A percentile compares a stretch with the other conserved stretches of the same genome.
These are phyloP conservation scores for Psittacula echo DNA, from an alignment of 2,797 vertebrate species.

Conservation along the genomic window DNA sequence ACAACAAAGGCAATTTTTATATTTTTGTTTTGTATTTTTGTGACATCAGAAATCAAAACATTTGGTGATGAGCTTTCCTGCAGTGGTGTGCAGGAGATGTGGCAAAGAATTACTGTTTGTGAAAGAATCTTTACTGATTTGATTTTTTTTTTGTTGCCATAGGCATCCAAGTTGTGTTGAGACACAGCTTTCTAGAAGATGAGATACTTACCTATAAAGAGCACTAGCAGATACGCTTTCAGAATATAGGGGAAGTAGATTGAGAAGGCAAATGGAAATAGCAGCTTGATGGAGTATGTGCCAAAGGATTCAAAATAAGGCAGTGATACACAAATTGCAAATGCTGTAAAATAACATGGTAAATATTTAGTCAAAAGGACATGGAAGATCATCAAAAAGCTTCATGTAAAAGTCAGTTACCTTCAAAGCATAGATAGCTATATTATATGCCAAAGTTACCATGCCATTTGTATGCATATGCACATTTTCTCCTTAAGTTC, in stretches of 20 bases:
- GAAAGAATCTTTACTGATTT: background rate
- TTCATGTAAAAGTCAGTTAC: background rate
- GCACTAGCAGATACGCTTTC: conserved; percentile 82
- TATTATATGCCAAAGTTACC: background rate
- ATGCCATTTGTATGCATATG: background rate
- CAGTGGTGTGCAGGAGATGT: background rate
- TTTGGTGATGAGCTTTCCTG: background rate
- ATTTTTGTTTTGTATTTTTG: background rate
- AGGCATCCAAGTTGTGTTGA: background rate
- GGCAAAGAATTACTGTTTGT: background rate
- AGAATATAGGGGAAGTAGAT: conserved; percentile 80
- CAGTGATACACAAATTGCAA: conserved; percentile 84
- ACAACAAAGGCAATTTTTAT: background rate
- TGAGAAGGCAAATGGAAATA: conserved; percentile 67
- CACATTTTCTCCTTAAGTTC: background rate
- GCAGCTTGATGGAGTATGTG: conserved; percentile 73
- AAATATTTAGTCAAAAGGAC: background rate
- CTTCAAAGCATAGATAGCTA: background rate
- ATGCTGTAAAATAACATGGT: conserved; percentile 73
- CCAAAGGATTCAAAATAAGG: conserved; percentile 80
- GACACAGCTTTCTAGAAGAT: background rate
- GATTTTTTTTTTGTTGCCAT: background rate
- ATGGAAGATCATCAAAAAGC: background rate
- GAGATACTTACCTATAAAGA: conserved; percentile 83
- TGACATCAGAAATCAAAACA: background rate